phyloP scores from a whole-genome alignment of 2,797 vertebrate species.

The Monodelphis domestica region DNA sequence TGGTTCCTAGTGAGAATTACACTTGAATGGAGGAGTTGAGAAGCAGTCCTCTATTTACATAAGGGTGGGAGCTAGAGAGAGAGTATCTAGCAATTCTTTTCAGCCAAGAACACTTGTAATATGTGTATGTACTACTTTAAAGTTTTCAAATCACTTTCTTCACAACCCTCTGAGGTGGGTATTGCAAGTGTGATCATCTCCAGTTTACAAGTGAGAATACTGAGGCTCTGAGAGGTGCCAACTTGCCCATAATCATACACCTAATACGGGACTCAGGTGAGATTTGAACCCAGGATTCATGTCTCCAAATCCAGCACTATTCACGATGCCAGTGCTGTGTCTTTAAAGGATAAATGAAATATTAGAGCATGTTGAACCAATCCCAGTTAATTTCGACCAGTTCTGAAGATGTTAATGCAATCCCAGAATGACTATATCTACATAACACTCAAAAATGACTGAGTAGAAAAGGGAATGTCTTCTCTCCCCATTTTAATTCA shows the following conservation, averaged over 20 bases:
- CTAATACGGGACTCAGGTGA: no score
- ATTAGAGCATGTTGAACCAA: not conserved
- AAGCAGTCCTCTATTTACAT: not conserved
- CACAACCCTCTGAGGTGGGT: no score
- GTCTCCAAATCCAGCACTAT: no score
- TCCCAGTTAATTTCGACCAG: slow-evolving; percentile 24
- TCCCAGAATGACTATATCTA: not conserved
- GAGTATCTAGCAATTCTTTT: not conserved
- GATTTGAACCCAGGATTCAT: no score
- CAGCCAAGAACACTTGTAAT: not conserved
- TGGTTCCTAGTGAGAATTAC: not conserved
- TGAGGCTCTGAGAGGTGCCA: not conserved
- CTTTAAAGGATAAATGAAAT: not conserved
- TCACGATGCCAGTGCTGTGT: not conserved
- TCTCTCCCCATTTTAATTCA: no score
- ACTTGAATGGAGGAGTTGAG: not conserved
- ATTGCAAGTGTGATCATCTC: no score
- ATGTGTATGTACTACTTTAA: no score
- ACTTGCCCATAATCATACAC: slow-evolving; percentile 18
- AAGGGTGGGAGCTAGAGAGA: not conserved
- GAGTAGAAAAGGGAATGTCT: slow-evolving; percentile 25
- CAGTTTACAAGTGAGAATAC: not conserved
- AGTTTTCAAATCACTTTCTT: no score
- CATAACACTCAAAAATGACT: slow-evolving; percentile 12
- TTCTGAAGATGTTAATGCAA: not conserved